Evolutionary conservation across 2,888 invertebrate genomes (phyloP).

Genomic region (Sarcophaga rosellei): DNA sequence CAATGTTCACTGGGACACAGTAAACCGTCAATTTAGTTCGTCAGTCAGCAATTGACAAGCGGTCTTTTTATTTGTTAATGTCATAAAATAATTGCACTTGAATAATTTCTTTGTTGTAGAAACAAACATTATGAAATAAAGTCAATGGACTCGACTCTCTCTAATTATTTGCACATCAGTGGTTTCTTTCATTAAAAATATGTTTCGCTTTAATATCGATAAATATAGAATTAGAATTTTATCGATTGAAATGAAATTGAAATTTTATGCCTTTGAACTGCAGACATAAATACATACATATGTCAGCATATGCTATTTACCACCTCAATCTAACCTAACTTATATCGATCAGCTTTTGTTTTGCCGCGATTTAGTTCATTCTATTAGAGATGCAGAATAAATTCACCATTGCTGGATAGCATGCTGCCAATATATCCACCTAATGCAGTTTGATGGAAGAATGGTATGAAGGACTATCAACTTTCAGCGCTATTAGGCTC

Average conservation of each 20-base stretch:
- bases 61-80: slow-evolving; percentile 22
- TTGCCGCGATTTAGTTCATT: no score
- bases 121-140: slow-evolving; percentile 1
- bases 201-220: neutral
- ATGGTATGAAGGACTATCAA: no score
- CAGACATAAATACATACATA: no score
- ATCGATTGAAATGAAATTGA: slow-evolving; percentile 43
- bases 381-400: no score
- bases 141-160: slow-evolving; percentile 16
- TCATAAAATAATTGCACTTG: slow-evolving; percentile 49
- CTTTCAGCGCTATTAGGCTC: no score
- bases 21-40: no score
- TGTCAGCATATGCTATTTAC: no score
- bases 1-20: neutral
- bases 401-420: no score
- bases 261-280: neutral
- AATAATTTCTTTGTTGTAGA: slow-evolving; percentile 26
- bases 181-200: slow-evolving; percentile 5
- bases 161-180: slow-evolving; percentile 34
- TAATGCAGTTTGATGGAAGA: no score
- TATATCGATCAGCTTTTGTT: no score
- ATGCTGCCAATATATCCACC: no score
- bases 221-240: slow-evolving; percentile 39
- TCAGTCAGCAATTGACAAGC: slow-evolving; percentile 5
- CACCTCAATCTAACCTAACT: no score